Base-by-base conservation (phyloP, 1,140 invertebrate genomes). In the Caenorhabditis tropicalis region DNA sequence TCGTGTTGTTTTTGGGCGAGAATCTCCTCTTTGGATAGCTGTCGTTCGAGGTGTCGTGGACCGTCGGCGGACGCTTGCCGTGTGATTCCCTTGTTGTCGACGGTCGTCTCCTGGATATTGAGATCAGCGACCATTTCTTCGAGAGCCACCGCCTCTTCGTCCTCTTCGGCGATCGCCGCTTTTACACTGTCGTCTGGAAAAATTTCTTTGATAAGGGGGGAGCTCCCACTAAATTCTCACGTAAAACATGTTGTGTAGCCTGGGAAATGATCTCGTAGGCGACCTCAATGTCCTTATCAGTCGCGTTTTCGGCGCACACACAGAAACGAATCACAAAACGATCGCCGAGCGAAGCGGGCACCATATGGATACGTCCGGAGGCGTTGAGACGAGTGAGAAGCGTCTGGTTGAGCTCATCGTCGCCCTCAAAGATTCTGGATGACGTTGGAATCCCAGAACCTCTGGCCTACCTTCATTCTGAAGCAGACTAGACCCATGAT, bases 291-390 rank as follows among this genome's bases (percentile, higher is more conserved):
- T 91, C 90, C 21, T 85, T 56, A 43, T 91, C 90, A 36, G 60
- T 91, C 9, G 97, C 95, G 91, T 96, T 94, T 91, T 97, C 95
- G 3, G 96, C 94, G 74, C 96, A 96, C 0, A 98, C 95, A 89
- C 96, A 98, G 92, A 99, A 98, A 79, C 97, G 94, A 87, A 99
- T 99, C 2, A 93, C 90, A 39, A 91, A 91, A 27, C 87, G 87
- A 27, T 91, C 89, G 36, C 85, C 87, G 16, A 91, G 81, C 10
- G 90, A 91, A 9, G 90, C 90, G 21, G 90, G 90, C 3, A 99
- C 96, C 96, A 99, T 98, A 91, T 99, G 97, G 79, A 99, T 92
- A 91, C 96, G 96, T 9, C 97, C 97, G 6, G 96, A 97, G 80
- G 95, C 96, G 90, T 99, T 99, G 85, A 99, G 97, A 70, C 94